phyloP scores from a whole-genome alignment of 2,888 invertebrate genomes.

The Pedicia rivosa region DNA sequence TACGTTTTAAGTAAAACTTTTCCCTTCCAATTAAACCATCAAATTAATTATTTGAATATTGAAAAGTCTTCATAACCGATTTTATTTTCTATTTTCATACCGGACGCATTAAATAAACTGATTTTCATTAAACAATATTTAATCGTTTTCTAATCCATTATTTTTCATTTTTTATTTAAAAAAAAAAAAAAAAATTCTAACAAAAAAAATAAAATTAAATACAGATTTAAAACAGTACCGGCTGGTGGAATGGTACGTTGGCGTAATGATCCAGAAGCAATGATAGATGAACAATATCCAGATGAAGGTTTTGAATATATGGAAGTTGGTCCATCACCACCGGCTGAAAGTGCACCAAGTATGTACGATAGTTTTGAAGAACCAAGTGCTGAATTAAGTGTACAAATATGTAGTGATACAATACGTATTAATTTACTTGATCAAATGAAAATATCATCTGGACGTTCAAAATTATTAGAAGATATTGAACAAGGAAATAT shows the following conservation, averaged over 20 bases:
- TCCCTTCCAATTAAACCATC: too few relatives aligned
- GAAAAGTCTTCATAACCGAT: too few relatives aligned
- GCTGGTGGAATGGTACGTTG: constrained; percentile 37
- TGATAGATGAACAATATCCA: constrained; percentile 50
- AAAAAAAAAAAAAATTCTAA: too few relatives aligned
- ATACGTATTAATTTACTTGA: constrained; percentile 57
- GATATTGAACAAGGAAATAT: constrained; percentile 56
- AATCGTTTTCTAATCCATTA: too few relatives aligned
- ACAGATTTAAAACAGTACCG: constrained; percentile 34
- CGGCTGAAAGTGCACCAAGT: constrained; percentile 64
- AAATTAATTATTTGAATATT: too few relatives aligned
- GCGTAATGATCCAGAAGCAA: constrained; percentile 36
- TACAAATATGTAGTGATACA: constrained; percentile 57
- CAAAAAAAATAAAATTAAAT: too few relatives aligned
- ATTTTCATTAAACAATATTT: too few relatives aligned
- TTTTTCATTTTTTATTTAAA: too few relatives aligned
- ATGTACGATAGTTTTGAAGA: constrained; percentile 70
- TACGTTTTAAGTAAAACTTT: too few relatives aligned
- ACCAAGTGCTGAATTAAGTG: constrained; percentile 49
- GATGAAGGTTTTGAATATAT: constrained; percentile 53
- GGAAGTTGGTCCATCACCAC: constrained; percentile 65
- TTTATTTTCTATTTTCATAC: too few relatives aligned
- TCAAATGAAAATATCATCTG: constrained; percentile 53
- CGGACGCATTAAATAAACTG: too few relatives aligned
- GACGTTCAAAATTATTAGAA: constrained; percentile 49